These are phyloP conservation scores for Tenthredo amoena DNA, from an alignment of 2,888 invertebrate genomes.

Conservation along the genomic window DNA sequence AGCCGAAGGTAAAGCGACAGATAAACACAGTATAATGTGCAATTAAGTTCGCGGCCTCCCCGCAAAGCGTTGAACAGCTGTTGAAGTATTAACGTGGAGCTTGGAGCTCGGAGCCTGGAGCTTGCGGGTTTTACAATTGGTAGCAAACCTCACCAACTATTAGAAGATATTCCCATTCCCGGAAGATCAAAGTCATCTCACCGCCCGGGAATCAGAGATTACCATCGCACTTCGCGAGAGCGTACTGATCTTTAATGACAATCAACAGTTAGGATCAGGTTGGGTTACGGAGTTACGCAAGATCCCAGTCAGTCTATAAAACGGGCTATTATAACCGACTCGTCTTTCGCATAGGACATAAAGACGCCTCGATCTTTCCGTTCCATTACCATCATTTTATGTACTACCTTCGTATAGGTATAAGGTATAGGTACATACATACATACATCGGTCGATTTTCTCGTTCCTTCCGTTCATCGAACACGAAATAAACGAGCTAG, in stretches of 20 bases:
- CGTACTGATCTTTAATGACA: slow-evolving; percentile 47
- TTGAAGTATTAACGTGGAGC: background rate
- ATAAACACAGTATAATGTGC: slow-evolving; percentile 3
- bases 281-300: slow-evolving; percentile 11
- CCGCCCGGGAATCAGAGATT: slow-evolving; percentile 47
- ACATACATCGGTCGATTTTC: background rate
- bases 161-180: slow-evolving; percentile 45
- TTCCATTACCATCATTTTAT: background rate
- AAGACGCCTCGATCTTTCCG: slow-evolving; percentile 28
- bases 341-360: background rate
- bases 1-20: background rate
- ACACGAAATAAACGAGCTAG: background rate
- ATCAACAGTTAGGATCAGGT: slow-evolving; percentile 31
- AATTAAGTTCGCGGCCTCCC: slow-evolving; percentile 18
- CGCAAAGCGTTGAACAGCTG: background rate
- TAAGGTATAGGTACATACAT: too few relatives aligned
- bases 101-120: background rate
- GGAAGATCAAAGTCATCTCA: slow-evolving; percentile 50
- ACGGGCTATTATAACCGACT: background rate
- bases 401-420: background rate
- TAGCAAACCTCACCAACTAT: slow-evolving; percentile 50
- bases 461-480: background rate
- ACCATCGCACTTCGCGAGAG: slow-evolving; percentile 26
- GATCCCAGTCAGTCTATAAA: background rate
- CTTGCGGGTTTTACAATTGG: slow-evolving; percentile 27